Conservation (phyloP, 2,888 invertebrate species). For the Callinectes sapidus region DNA sequence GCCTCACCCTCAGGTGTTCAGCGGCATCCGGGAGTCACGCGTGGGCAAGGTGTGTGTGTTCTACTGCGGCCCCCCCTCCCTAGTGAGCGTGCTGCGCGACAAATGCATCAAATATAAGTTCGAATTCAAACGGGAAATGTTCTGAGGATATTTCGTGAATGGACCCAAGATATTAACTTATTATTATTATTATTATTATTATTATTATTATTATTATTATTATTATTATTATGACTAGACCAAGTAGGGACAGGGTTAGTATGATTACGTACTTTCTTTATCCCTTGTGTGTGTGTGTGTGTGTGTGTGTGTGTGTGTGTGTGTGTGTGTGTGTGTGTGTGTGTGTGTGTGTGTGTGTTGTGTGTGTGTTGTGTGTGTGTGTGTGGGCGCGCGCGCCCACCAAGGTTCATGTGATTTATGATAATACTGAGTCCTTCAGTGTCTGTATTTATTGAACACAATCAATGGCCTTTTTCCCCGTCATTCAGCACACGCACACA, state of each 20-base stretch:
- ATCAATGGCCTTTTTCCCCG: not conserved
- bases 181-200: conserved; percentile 26
- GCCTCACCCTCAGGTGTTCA: conserved; percentile 61
- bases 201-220: conserved; percentile 31
- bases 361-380: conserved; percentile 34
- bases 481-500: not conserved
- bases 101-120: conserved; percentile 73
- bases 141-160: conserved; percentile 54
- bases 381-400: not conserved
- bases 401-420: not conserved
- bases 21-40: conserved; percentile 68
- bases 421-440: not conserved
- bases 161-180: not conserved
- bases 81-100: conserved; percentile 71
- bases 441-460: conserved; percentile 16
- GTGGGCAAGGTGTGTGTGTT: conserved; percentile 73
- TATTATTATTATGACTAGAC: not conserved
- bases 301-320: conserved; percentile 27
- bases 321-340: conserved; percentile 34
- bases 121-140: conserved; percentile 73
- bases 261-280: not conserved
- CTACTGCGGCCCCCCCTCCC: conserved; percentile 73
- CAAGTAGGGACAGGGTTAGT: not conserved
- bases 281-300: conserved; percentile 3
- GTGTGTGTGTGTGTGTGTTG: conserved; percentile 23